Evolutionary conservation across 2,888 invertebrate species (phyloP).

Genomic region (Caenorhabditis virilis): DNA sequence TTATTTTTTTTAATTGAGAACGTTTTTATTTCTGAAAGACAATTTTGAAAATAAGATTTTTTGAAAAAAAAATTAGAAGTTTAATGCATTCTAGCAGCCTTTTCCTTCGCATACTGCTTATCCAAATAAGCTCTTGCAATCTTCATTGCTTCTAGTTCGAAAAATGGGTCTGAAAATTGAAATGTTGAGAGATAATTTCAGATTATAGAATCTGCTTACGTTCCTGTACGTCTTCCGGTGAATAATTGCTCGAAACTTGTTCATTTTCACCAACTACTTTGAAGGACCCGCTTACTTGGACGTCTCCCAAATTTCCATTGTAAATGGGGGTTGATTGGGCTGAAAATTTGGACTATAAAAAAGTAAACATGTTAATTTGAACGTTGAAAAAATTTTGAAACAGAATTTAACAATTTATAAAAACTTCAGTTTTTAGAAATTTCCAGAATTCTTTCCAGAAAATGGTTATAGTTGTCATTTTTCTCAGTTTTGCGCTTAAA

Average conservation of each 20-base stretch:
- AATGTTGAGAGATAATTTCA: background rate
- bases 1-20: background rate
- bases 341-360: too few species aligned
- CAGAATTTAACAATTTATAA: too few species aligned
- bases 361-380: too few species aligned
- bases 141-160: slow-evolving; percentile 38
- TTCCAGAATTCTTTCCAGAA: too few species aligned
- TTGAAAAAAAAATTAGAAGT: background rate
- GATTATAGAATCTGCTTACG: background rate
- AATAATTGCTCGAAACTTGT: slow-evolving; percentile 7
- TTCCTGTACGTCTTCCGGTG: slow-evolving; percentile 1
- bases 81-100: background rate
- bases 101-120: slow-evolving; percentile 29
- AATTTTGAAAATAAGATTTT: background rate
- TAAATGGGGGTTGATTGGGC: background rate
- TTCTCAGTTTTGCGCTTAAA: too few species aligned
- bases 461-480: too few species aligned
- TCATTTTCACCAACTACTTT: slow-evolving; percentile 27
- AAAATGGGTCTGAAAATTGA: slow-evolving; percentile 32
- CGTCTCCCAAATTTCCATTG: slow-evolving; percentile 8
- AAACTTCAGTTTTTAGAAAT: too few species aligned
- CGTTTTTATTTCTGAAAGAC: background rate
- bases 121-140: slow-evolving; percentile 37
- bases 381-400: too few species aligned
- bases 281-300: slow-evolving; percentile 25